Conservation (phyloP, 64 coral and sea anemone genomes). For the Pocillopora verrucosa region DNA sequence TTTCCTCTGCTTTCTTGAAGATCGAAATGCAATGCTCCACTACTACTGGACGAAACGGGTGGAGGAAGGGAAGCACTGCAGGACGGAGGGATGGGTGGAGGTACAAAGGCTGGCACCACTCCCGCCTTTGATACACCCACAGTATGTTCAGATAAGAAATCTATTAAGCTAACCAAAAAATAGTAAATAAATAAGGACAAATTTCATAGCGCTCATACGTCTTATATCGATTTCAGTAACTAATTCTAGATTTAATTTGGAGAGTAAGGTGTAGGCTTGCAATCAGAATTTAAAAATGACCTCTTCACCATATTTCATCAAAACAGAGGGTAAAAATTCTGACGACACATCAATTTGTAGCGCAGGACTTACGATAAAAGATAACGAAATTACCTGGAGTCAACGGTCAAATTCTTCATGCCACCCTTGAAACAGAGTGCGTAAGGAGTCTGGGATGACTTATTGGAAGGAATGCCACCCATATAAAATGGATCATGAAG, state of each 20-base stretch:
- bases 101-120: constrained; percentile 50
- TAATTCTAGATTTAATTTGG: too few relatives aligned
- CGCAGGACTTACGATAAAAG: too few relatives aligned
- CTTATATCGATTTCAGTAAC: background rate
- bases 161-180: background rate
- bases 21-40: constrained; percentile 23
- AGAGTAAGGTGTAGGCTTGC: too few relatives aligned
- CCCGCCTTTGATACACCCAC: constrained; percentile 77
- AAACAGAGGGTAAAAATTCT: too few relatives aligned
- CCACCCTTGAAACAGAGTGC: constrained; percentile 62
- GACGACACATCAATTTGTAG: too few relatives aligned
- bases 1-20: constrained; percentile 18
- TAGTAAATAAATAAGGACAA: background rate
- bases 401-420: constrained; percentile 62
- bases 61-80: constrained; percentile 42
- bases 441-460: constrained; percentile 33
- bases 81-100: constrained; percentile 61
- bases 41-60: background rate
- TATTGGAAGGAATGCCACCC: constrained; percentile 60
- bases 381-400: constrained; percentile 41
- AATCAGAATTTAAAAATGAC: too few relatives aligned
- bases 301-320: too few relatives aligned
- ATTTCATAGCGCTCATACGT: background rate
- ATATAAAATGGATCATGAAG: constrained; percentile 49
- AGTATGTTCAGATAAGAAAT: constrained; percentile 53